Base-by-base conservation (phyloP, 1,140 invertebrate species). In the Drosophila seguyi region DNA sequence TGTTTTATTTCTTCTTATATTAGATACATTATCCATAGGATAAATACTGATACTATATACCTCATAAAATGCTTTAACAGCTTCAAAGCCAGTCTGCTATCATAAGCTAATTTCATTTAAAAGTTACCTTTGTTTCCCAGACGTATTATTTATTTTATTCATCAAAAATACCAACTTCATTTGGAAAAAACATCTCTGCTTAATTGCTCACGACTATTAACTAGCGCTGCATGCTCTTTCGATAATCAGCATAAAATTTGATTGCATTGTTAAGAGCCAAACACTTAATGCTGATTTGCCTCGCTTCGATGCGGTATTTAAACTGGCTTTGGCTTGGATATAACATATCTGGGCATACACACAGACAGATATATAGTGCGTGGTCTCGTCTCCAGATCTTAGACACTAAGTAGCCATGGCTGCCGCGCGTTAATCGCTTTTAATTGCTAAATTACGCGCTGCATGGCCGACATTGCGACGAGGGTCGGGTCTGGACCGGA, bases 371-470 rank as follows among this genome's bases (percentile, higher is more conserved):
- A 29, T 61, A 27, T 18, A 36, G 34, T 75, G 47, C 34, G 57
- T 55, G 31, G 63, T 38, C 41, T 42, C 22, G 31, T 48, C 44
- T 45, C 31, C 58, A 53, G 60, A 81, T 85, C 75, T 84, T 53
- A 80, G 77, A 78, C 74, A 78, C 69, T 88, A 80, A 87, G 84
- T 80, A 77, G 75, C 75, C 65, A 58, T 69, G 74, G 74, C 42
- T 74, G 79, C 56, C 34, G 75, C 68, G 76, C 84, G 84, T 88
- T 88, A 90, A 90, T 90, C 85, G 85, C 85, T 90, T 90, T 90
- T 90, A 90, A 90, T 90, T 90, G 85, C 86, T 90, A 90, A 90
- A 90, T 90, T 90, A 90, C 85, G 85, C 85, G 56, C 85, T 78
- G 85, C 73, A 78, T 81, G 81, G 63, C 55, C 76, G 66, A 69